These are phyloP conservation scores for Metellina segmentata DNA, from an alignment of 2,888 invertebrate genomes.

Conservation along the genomic window DNA sequence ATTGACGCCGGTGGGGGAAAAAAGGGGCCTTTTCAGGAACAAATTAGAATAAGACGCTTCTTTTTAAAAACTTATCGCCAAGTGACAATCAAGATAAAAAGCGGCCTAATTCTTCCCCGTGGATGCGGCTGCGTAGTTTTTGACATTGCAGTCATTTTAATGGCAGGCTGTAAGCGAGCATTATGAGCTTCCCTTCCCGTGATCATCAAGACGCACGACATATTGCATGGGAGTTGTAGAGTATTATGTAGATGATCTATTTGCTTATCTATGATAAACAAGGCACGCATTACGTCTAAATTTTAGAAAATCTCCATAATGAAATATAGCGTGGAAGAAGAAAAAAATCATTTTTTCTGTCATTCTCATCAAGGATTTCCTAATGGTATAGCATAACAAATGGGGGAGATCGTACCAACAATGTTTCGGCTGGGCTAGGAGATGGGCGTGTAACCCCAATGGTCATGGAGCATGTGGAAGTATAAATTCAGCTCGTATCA, in stretches of 20 bases:
- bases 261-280: conserved; percentile 15
- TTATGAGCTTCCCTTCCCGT: conserved; percentile 4
- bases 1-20: conserved; percentile 6
- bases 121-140: conserved; percentile 25
- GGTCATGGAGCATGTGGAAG: too few relatives aligned
- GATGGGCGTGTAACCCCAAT: too few relatives aligned
- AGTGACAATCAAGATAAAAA: conserved; percentile 31
- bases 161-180: conserved; percentile 14
- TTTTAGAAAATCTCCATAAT: conserved; percentile 10
- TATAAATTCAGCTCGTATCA: too few relatives aligned
- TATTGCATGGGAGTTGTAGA: conserved; percentile 8
- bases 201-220: conserved; percentile 10
- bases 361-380: background rate
- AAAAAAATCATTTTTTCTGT: background rate
- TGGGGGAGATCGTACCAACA: background rate
- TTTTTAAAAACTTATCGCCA: conserved; percentile 19
- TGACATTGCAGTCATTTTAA: conserved; percentile 17
- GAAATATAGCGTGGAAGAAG: background rate
- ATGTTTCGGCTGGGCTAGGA: too few relatives aligned
- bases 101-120: conserved; percentile 46
- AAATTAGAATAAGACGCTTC: conserved; percentile 35
- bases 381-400: conserved; percentile 6
- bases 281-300: background rate
- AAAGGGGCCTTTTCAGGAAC: background rate
- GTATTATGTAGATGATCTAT: conserved; percentile 38